phyloP scores from a whole-genome alignment of 2,888 invertebrate species.

The Escarpia spicata region DNA sequence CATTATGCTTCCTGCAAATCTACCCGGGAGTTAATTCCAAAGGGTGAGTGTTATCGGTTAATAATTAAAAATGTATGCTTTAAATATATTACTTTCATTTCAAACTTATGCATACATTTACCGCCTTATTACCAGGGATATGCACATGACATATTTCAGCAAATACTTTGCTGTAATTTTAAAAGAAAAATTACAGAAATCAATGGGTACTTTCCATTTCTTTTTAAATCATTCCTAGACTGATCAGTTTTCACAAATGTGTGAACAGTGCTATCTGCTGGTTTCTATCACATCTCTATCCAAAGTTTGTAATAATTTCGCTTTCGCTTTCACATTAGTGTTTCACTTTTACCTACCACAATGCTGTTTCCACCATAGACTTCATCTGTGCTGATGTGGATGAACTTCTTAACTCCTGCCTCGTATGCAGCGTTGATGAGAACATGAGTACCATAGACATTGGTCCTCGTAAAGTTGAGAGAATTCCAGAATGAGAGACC shows the following conservation, averaged over 20 bases:
- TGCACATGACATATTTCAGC: not conserved
- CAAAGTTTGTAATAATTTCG: not conserved
- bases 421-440: slow-evolving; percentile 46
- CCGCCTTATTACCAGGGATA: not conserved
- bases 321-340: not conserved
- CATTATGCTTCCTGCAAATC: no score
- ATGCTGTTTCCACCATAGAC: slow-evolving; percentile 57
- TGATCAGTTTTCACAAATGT: no score
- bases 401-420: slow-evolving; percentile 43
- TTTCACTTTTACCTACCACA: slow-evolving; percentile 26
- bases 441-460: slow-evolving; percentile 48
- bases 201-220: not conserved
- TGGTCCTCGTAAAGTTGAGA: slow-evolving; percentile 47
- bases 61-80: not conserved
- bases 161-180: not conserved
- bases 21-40: no score
- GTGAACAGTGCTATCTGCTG: no score
- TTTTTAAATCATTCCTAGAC: no score
- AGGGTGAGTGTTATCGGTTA: no score
- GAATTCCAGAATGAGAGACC: slow-evolving; percentile 48
- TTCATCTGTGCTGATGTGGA: slow-evolving; percentile 58
- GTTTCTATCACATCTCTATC: not conserved
- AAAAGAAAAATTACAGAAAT: not conserved
- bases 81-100: not conserved
- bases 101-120: not conserved